A percentile compares a stretch with the other conserved stretches of the same genome.
These are phyloP conservation scores for Perccottus glenii DNA, from an alignment of 2,113 vertebrate genomes.

Conservation along the genomic window DNA sequence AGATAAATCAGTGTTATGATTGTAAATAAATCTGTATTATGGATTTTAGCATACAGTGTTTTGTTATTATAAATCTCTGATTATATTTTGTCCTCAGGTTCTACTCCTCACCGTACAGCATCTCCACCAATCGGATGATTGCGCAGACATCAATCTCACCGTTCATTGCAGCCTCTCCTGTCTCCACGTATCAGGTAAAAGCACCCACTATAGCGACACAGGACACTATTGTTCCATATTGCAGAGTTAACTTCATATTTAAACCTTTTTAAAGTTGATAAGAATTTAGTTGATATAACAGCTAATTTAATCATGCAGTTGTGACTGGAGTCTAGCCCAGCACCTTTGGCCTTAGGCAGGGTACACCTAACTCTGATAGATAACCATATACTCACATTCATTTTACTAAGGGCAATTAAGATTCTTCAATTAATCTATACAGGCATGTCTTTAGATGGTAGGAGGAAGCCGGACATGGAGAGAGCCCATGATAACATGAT, in stretches of 20 bases:
- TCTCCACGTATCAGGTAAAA: slow-evolving; percentile 99
- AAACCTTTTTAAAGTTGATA: background rate
- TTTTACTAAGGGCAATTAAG: too few species aligned
- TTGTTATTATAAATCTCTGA: background rate
- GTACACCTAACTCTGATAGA: too few species aligned
- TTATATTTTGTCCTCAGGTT: slow-evolving; percentile 82
- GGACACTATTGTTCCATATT: slow-evolving; percentile 1
- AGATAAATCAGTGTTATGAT: background rate
- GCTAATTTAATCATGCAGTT: too few species aligned
- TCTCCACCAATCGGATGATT: slow-evolving; percentile 99
- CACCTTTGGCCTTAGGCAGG: too few species aligned
- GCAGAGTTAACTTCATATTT: background rate
- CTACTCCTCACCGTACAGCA: slow-evolving; percentile 98
- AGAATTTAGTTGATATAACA: too few species aligned
- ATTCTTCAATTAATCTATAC: too few species aligned
- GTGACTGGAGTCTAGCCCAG: too few species aligned
- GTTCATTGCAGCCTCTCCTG: slow-evolving; percentile 98
- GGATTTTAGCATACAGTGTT: background rate
- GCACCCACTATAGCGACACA: background rate
- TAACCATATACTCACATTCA: too few species aligned
- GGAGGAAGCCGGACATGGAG: too few species aligned
- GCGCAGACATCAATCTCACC: slow-evolving; percentile 99
- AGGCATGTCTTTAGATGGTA: too few species aligned
- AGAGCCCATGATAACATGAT: too few species aligned
- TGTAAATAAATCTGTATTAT: too few species aligned